These are phyloP conservation scores for Gymnoscelis rufifasciata DNA, from an alignment of 2,888 invertebrate genomes.

Conservation along the genomic window DNA sequence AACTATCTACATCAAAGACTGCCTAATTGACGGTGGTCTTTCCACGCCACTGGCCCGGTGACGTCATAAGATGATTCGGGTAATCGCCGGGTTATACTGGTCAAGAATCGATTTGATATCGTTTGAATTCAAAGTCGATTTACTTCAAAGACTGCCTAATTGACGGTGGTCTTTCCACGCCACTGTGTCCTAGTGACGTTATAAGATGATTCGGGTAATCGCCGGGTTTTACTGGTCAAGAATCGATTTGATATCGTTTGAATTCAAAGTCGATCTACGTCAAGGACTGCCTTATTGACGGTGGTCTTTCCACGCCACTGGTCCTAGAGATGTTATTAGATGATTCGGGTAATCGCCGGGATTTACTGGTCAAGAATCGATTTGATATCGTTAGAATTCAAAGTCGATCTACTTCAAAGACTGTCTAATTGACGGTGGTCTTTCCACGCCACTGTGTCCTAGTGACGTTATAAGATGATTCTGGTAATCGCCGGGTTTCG, in stretches of 20 bases:
- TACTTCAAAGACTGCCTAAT: conserved; percentile 44
- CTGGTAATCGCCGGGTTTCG: conserved; percentile 9
- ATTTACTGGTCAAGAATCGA: background rate
- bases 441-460: conserved; percentile 35
- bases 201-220: conserved; percentile 24
- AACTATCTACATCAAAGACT: conserved; percentile 42
- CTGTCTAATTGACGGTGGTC: conserved; percentile 38
- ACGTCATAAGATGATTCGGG: conserved; percentile 25
- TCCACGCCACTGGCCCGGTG: conserved; percentile 33
- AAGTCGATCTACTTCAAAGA: conserved; percentile 45
- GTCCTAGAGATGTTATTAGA: conserved; percentile 26
- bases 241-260: background rate
- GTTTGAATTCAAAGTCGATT: no score
- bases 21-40: conserved; percentile 39
- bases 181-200: conserved; percentile 29
- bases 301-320: conserved; percentile 35
- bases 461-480: conserved; percentile 26
- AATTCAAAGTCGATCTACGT: conserved; percentile 41
- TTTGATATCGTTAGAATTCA: no score
- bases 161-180: conserved; percentile 37
- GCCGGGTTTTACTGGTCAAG: background rate
- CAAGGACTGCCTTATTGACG: conserved; percentile 45
- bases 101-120: background rate
- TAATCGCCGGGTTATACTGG: conserved; percentile 6
- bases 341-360: conserved; percentile 16